phyloP scores from a whole-genome alignment of 2,888 invertebrate genomes.

The Leucozona laternaria region DNA sequence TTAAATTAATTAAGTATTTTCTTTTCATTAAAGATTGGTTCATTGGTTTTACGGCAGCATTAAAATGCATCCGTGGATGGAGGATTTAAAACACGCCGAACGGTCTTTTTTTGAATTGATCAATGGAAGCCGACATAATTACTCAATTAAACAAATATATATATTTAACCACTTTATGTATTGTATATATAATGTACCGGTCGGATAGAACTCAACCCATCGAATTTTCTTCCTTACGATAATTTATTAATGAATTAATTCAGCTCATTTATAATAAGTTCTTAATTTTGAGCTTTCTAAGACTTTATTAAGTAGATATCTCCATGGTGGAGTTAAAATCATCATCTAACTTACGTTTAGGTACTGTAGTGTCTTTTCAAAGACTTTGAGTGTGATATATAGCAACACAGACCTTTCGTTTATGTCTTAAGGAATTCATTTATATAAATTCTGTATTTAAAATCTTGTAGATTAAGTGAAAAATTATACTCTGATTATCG shows the following conservation, averaged over 20 bases:
- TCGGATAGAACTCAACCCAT: not conserved
- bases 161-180: not conserved
- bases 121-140: slow-evolving; percentile 14
- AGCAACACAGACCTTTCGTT: not conserved
- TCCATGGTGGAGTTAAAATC: not conserved
- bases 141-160: not conserved
- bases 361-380: not conserved
- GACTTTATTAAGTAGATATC: not conserved
- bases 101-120: not conserved
- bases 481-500: no score
- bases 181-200: not conserved
- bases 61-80: slow-evolving; percentile 13
- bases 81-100: slow-evolving; percentile 1
- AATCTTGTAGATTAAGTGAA: no score
- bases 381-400: not conserved
- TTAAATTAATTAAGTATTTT: slow-evolving; percentile 62
- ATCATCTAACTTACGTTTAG: not conserved
- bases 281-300: not conserved
- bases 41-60: not conserved
- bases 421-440: no score
- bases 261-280: not conserved
- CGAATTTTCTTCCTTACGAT: not conserved
- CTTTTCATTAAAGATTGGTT: slow-evolving; percentile 31
- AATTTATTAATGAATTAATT: slow-evolving; percentile 2
- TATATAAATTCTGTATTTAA: no score